Evolutionary conservation across 35 echinoderm and acorn worm genomes (phyloP).

Genomic region (Hemicentrotus pulcherrimus): DNA sequence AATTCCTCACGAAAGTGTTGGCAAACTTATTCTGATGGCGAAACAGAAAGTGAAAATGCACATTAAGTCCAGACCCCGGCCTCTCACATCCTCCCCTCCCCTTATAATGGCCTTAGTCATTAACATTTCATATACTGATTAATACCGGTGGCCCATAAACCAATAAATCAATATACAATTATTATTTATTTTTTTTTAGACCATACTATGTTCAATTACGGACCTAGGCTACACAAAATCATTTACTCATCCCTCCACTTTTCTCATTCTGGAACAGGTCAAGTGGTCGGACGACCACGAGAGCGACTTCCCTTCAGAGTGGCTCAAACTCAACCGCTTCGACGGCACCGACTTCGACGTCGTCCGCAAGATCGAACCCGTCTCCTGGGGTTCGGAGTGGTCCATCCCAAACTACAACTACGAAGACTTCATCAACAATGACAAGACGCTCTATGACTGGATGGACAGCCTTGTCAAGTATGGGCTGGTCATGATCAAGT

Average conservation of each 20-base stretch:
- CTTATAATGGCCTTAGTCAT: too few relatives aligned
- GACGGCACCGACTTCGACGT: conserved; percentile 47
- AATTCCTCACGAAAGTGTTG: too few relatives aligned
- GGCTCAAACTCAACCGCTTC: conserved; percentile 52
- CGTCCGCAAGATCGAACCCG: conserved; percentile 23
- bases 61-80: too few relatives aligned
- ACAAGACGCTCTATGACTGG: conserved; percentile 61
- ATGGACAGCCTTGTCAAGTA: conserved; percentile 39
- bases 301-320: conserved; percentile 20
- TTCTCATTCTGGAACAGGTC: background rate
- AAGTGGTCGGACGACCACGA: conserved; percentile 55
- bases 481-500: conserved; percentile 27
- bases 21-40: too few relatives aligned
- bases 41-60: too few relatives aligned
- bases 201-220: too few relatives aligned
- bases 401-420: conserved; percentile 50
- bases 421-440: conserved; percentile 48
- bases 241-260: background rate
- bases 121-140: too few relatives aligned
- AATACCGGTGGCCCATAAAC: too few relatives aligned
- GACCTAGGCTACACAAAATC: too few relatives aligned
- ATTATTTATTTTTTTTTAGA: too few relatives aligned
- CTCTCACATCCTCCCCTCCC: too few relatives aligned
- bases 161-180: too few relatives aligned
- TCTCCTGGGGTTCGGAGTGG: conserved; percentile 59